phyloP scores from a whole-genome alignment of 2,888 invertebrate genomes.

The Chloroclystis v-ata region DNA sequence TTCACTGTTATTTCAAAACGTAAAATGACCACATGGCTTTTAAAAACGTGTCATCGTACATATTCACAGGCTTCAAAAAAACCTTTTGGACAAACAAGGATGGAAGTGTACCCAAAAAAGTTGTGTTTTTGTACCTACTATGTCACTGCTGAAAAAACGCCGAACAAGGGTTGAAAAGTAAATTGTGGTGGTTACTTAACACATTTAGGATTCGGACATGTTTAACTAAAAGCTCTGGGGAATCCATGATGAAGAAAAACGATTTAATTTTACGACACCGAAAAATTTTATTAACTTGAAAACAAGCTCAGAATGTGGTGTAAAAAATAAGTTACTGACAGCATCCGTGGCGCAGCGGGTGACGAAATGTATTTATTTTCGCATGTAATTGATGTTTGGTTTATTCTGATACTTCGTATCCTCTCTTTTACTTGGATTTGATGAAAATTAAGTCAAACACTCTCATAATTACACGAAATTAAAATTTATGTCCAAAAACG shows the following conservation, averaged over 20 bases:
- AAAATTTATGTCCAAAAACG: too few species aligned
- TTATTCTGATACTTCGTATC: too few species aligned
- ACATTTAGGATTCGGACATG: constrained; percentile 16
- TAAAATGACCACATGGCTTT: not conserved
- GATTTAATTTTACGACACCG: too few species aligned
- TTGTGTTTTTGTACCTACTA: constrained; percentile 4
- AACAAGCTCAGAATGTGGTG: too few species aligned
- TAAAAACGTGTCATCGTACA: not conserved
- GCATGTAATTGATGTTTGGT: too few species aligned
- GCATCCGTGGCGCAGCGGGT: too few species aligned
- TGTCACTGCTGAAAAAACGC: constrained; percentile 30
- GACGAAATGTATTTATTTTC: too few species aligned
- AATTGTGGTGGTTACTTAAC: constrained; percentile 26
- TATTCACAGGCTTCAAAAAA: constrained; percentile 1
- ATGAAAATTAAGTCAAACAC: too few species aligned
- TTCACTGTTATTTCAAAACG: not conserved
- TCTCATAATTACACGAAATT: too few species aligned
- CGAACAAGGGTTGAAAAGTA: constrained; percentile 40
- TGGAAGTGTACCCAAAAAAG: constrained; percentile 2
- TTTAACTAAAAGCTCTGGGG: constrained; percentile 16
- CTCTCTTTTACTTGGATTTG: too few species aligned
- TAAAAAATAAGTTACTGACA: too few species aligned
- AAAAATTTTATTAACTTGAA: too few species aligned
- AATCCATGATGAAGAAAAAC: constrained; percentile 15
- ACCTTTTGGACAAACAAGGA: constrained; percentile 1